Conservation (phyloP, 2,113 vertebrate species). For the Empidonax alnorum region DNA sequence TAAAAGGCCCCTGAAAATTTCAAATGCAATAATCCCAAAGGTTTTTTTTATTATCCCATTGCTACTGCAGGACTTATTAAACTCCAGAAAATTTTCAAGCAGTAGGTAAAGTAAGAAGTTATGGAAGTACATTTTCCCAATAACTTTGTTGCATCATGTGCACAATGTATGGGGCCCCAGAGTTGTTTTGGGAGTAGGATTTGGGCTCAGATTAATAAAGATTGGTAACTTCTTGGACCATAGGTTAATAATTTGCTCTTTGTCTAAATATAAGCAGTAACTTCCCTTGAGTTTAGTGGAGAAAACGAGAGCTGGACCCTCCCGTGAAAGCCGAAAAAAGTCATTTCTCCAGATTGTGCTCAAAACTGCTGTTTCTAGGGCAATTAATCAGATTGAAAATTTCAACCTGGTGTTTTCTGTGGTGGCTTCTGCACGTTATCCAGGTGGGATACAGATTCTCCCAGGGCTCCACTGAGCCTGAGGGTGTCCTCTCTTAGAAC, state of each 20-base stretch:
- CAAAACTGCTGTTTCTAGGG: background rate
- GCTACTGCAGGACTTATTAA: background rate
- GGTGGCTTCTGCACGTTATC: background rate
- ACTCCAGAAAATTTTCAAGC: background rate
- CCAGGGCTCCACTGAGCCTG: background rate
- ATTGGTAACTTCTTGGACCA: background rate
- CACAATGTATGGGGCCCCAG: accelerated
- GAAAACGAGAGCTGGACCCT: background rate
- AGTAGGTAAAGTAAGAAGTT: background rate
- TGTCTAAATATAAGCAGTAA: background rate
- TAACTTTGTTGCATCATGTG: background rate
- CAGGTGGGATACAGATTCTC: background rate
- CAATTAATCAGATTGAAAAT: background rate
- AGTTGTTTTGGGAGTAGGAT: accelerated
- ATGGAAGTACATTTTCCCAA: background rate
- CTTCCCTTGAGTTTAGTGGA: background rate
- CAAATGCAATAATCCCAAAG: background rate
- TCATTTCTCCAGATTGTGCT: background rate
- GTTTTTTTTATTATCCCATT: background rate
- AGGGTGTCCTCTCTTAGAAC: background rate
- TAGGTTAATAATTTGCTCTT: background rate
- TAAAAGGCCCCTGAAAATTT: background rate
- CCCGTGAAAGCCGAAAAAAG: background rate
- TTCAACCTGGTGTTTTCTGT: background rate
- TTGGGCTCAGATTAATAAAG: background rate